phyloP scores from a whole-genome alignment of 2,113 vertebrate genomes.

The Pycnonotus jocosus region DNA sequence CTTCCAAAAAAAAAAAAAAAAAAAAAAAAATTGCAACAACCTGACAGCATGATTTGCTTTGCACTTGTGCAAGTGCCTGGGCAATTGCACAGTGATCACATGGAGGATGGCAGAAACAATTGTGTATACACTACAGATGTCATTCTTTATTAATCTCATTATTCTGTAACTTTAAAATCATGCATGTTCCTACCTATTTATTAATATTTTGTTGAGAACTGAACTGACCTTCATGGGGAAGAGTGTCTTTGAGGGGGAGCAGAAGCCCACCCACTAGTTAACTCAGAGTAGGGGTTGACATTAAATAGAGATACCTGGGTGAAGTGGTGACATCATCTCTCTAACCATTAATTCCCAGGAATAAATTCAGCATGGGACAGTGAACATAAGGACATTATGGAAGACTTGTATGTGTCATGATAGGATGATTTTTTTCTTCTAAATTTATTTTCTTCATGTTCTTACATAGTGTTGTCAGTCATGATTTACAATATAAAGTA shows the following conservation, averaged over 20 bases:
- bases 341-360: background rate
- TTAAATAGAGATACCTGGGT: background rate
- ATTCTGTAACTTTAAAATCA: background rate
- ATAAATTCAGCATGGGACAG: background rate
- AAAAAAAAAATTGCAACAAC: too few species aligned
- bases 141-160: background rate
- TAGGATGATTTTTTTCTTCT: background rate
- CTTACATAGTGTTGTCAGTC: background rate
- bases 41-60: background rate
- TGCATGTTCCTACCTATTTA: background rate
- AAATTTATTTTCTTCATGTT: background rate
- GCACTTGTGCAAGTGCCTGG: rapidly evolving
- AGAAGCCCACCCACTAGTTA: background rate
- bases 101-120: background rate
- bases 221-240: background rate
- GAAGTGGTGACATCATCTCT: background rate
- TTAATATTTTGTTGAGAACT: background rate
- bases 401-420: rapidly evolving
- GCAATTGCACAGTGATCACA: background rate
- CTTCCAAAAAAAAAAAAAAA: background rate
- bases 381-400: background rate
- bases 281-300: background rate
- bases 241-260: background rate
- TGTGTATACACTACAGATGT: background rate
- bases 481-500: background rate